Percentiles rank a stretch among this genome's conserved stretches.
These are phyloP conservation scores for Tanytarsus gracilentus DNA, from an alignment of 2,888 invertebrate genomes.

Conservation along the genomic window DNA sequence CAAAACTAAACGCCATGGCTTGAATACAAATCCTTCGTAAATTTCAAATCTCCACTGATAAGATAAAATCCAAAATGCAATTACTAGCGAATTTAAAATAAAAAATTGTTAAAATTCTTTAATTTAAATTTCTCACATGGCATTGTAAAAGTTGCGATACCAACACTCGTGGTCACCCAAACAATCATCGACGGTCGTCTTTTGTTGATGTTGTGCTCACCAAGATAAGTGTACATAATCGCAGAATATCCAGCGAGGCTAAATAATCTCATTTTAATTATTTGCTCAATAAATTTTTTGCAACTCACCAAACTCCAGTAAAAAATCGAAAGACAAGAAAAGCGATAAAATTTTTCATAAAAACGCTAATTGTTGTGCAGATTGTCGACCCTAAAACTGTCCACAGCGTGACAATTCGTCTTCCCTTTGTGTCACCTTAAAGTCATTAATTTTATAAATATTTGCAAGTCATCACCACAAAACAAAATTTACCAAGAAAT, in stretches of 20 bases:
- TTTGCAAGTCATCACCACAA: no score
- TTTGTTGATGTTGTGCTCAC: not conserved
- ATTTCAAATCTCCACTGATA: conserved; percentile 2
- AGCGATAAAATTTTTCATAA: not conserved
- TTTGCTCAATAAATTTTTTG: not conserved
- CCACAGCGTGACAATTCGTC: not conserved
- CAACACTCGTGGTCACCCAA: not conserved
- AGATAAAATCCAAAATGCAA: not conserved
- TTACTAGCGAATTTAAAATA: no score
- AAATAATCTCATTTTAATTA: not conserved
- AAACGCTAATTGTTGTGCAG: not conserved
- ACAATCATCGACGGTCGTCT: not conserved
- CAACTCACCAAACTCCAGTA: conserved; percentile 13
- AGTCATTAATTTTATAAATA: no score
- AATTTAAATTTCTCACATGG: no score
- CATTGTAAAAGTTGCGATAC: not conserved
- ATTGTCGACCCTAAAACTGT: not conserved
- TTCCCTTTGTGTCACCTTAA: not conserved
- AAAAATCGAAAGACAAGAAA: conserved; percentile 10
- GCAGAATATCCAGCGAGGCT: conserved; percentile 10
- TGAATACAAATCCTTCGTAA: not conserved
- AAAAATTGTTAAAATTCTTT: no score
- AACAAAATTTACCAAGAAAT: no score
- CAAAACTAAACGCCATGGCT: conserved; percentile 55
- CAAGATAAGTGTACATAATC: conserved; percentile 9